These are phyloP conservation scores for Ophthalmolycus amberensis DNA, from an alignment of 2,113 vertebrate species.

Conservation along the genomic window DNA sequence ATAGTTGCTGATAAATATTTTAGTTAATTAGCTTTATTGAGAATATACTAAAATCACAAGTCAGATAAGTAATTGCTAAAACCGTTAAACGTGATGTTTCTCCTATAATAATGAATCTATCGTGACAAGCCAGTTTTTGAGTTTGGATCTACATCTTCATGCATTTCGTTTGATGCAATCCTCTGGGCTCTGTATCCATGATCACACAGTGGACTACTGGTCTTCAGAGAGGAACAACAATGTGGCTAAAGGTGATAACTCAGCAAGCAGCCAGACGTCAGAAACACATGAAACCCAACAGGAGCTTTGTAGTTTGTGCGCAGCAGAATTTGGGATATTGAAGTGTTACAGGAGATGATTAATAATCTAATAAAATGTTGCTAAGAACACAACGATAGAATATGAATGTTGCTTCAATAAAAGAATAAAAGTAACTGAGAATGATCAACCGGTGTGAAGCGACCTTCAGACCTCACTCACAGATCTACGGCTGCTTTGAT, in stretches of 20 bases:
- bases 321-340: neutral
- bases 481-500: slow-evolving; percentile 45
- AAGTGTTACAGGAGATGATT: neutral
- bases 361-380: neutral
- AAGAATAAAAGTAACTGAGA: neutral
- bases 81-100: too few relatives aligned
- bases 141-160: neutral
- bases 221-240: slow-evolving; percentile 8
- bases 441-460: neutral
- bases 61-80: too few relatives aligned
- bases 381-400: neutral
- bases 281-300: neutral
- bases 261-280: neutral
- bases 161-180: neutral
- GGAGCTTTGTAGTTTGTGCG: neutral
- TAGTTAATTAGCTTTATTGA: too few relatives aligned
- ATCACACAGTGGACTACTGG: neutral
- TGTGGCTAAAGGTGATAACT: neutral
- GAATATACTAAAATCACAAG: too few relatives aligned
- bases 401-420: neutral
- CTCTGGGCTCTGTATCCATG: neutral
- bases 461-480: slow-evolving; percentile 40
- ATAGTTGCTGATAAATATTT: too few relatives aligned
- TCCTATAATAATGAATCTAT: too few relatives aligned
- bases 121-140: too few relatives aligned